These are phyloP conservation scores for Agonopterix arenella DNA, from an alignment of 2,888 invertebrate genomes.

Conservation along the genomic window DNA sequence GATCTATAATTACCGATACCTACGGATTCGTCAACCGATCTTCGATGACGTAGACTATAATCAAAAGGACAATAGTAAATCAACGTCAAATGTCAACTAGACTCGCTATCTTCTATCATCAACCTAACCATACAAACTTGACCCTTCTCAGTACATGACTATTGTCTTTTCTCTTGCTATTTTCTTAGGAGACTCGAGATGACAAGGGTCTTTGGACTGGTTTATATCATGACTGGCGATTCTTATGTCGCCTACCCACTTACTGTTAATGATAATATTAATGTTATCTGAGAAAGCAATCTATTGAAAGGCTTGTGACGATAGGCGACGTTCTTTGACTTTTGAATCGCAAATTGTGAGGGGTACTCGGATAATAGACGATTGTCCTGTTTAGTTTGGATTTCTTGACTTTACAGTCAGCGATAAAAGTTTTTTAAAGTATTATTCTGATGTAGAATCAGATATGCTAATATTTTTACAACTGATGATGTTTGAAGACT, in stretches of 20 bases:
- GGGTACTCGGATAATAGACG: neutral
- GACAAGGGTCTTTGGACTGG: constrained; percentile 37
- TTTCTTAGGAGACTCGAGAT: constrained; percentile 14
- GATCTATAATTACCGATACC: constrained; percentile 27
- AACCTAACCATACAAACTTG: constrained; percentile 34
- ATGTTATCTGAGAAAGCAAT: constrained; percentile 65
- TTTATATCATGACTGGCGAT: constrained; percentile 52
- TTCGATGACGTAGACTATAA: constrained; percentile 56
- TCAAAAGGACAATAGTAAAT: constrained; percentile 64
- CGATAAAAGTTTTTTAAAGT: no score
- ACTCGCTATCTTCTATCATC: constrained; percentile 47
- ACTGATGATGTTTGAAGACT: no score
- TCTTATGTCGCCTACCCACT: constrained; percentile 69
- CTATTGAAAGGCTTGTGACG: constrained; percentile 32
- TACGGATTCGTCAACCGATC: constrained; percentile 23
- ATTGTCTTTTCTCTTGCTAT: constrained; percentile 19
- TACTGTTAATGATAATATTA: constrained; percentile 71
- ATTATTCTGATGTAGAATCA: no score
- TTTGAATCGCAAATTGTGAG: constrained; percentile 28
- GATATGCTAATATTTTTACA: no score
- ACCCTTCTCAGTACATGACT: constrained; percentile 34
- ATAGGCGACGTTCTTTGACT: constrained; percentile 29
- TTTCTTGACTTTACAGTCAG: no score
- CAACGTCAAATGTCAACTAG: constrained; percentile 72
- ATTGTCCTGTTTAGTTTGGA: neutral